Base-by-base conservation (phyloP, 2,113 vertebrate species). In the Rousettus leschenaultii region DNA sequence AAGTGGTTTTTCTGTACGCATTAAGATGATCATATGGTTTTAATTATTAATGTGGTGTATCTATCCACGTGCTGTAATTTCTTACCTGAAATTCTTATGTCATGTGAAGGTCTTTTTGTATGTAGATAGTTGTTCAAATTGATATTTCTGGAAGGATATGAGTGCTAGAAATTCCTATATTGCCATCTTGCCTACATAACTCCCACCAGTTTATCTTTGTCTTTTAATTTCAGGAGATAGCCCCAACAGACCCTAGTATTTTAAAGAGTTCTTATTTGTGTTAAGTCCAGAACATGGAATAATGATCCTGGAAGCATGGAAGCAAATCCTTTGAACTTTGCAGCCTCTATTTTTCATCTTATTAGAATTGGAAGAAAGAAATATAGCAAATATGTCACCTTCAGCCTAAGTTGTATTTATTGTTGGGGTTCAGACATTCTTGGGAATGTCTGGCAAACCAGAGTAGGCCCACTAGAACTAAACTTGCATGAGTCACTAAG, bases 221-320 rank as follows among this genome's bases (percentile, higher is more conserved):
- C 51, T 86, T 92, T 94, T 40, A 43, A 7, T 93, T 87, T 93
- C 88, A 28, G 40, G 71, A 74, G 30, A 68, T 85, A 85, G n/a
- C 43, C 5, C 48, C 11, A 8, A 79, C 11, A 59, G 45, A 95
- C 63, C 6, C 2, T 74, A 88, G 61, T 43, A 74, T 79, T 78
- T 94, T 92, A 85, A 94, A 80, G 77, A 68, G 63, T 74, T 91
- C 65, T 94, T 91, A 80, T 45, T 93, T 95, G 74, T 89, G 40
- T 65, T 86, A 80, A 80, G 53, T 53, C 40, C 35, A 45, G 73
- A 92, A 51, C 61, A 66, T 82, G 33, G 61, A 57, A 43, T 77
- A 78, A 63, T 75, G 38, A 45, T 73, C 35, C n/a, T 91, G 21
- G 0, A 48, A 77, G 30, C 51, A 53, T 68, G 57, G 40, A 19